Percentiles rank a stretch among this genome's conserved stretches.
These are phyloP conservation scores for Lateolabrax maculatus DNA, from an alignment of 2,797 vertebrate species.

Conservation along the genomic window DNA sequence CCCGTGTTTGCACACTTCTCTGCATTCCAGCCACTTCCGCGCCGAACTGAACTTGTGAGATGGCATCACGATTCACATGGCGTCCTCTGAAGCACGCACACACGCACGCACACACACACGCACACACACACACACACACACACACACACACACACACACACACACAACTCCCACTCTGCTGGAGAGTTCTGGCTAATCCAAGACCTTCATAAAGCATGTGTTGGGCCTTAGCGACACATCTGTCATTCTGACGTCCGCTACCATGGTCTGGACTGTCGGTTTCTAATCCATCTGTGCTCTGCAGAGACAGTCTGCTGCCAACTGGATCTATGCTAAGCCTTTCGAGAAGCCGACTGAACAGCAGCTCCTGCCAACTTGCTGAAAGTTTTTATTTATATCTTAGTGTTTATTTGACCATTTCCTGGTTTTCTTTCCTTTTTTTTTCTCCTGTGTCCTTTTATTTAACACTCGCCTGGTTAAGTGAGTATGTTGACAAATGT, in stretches of 20 bases:
- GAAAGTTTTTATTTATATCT: constrained; percentile 75
- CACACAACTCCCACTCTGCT: constrained; percentile 42
- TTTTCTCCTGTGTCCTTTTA: constrained; percentile 20
- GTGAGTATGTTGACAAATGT: constrained; percentile 70
- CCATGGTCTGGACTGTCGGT: constrained; percentile 67
- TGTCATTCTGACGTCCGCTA: constrained; percentile 77
- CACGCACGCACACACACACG: constrained; percentile 13
- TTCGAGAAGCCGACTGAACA: constrained; percentile 63
- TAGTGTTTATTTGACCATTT: constrained; percentile 54
- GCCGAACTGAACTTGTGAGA: constrained; percentile 39
- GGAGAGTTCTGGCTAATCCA: constrained; percentile 75
- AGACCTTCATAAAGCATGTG: constrained; percentile 80
- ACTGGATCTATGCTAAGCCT: constrained; percentile 77
- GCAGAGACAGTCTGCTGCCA: constrained; percentile 74
- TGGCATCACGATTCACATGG: constrained; percentile 51
- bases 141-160: constrained; percentile 1
- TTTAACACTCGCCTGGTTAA: constrained; percentile 47
- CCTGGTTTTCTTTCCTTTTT: constrained; percentile 23
- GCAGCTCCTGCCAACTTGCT: constrained; percentile 65
- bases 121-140: constrained; percentile 16
- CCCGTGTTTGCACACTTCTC: constrained; percentile 41
- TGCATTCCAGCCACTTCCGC: constrained; percentile 40
- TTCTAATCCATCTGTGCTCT: constrained; percentile 82
- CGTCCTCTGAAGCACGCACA: constrained; percentile 36
- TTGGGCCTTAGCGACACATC: constrained; percentile 77